phyloP scores from a whole-genome alignment of 2,797 vertebrate genomes.

The Gymnothorax javanicus region DNA sequence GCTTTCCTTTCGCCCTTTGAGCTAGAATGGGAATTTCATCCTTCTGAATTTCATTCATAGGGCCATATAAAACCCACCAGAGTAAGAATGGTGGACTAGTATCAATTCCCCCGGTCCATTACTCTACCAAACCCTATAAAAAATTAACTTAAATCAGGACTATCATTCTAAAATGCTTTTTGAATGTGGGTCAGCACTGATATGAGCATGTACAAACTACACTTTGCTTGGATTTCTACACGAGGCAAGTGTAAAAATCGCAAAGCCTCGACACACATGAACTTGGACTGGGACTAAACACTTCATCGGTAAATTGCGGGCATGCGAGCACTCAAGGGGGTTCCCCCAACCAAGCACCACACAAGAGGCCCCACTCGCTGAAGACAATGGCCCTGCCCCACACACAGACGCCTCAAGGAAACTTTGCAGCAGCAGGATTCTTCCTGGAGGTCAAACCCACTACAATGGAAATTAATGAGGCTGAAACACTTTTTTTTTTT shows the following conservation, averaged over 20 bases:
- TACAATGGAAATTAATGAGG: constrained; percentile 32
- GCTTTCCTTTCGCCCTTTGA: background rate
- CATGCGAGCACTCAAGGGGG: background rate
- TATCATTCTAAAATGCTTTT: no score
- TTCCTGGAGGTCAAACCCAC: constrained; percentile 34
- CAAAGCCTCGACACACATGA: background rate
- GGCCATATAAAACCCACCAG: no score
- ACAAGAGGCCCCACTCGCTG: background rate
- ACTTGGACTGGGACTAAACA: constrained; percentile 5
- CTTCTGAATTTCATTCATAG: background rate
- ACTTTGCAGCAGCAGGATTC: constrained; percentile 15
- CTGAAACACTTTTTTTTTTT: constrained; percentile 6
- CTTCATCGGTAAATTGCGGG: background rate
- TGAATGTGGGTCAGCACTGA: background rate
- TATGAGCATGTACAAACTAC: background rate
- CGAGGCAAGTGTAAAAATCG: background rate
- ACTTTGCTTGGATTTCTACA: background rate
- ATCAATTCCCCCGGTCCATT: no score
- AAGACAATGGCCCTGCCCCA: background rate
- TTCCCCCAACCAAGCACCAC: background rate
- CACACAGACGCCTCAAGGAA: constrained; percentile 2
- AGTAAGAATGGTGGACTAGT: no score
- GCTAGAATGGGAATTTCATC: background rate
- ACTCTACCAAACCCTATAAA: no score
- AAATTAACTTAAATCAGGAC: no score